These are phyloP conservation scores for Cryptoleucopteryx plumbea DNA, from an alignment of 2,113 vertebrate species.

Conservation along the genomic window DNA sequence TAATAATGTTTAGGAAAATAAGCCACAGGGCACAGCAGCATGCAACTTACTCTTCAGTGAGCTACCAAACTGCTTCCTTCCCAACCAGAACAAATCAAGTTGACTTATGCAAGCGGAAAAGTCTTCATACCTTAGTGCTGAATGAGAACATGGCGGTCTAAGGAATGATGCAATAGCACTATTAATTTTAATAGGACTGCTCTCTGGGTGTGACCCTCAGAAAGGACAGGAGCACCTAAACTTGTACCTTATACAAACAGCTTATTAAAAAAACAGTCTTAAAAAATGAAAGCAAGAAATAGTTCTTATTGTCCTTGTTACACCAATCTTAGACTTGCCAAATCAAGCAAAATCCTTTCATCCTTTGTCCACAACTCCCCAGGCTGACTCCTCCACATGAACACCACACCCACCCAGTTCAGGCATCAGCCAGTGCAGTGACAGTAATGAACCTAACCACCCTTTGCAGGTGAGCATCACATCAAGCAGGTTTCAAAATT, in stretches of 20 bases:
- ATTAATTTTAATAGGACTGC: conserved; percentile 4
- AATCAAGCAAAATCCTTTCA: not conserved
- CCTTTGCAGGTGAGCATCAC: not conserved
- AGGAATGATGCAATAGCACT: not conserved
- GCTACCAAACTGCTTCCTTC: not conserved
- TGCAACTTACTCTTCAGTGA: not conserved
- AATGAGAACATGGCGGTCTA: not conserved
- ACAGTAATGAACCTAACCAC: not conserved
- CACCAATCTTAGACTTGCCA: not conserved
- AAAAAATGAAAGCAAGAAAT: not conserved
- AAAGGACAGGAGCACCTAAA: not conserved
- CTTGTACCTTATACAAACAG: not conserved
- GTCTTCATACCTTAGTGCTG: conserved; percentile 34
- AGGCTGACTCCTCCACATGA: not conserved
- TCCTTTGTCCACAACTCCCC: not conserved
- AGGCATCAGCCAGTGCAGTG: not conserved
- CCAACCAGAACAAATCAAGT: not conserved
- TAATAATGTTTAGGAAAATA: not conserved
- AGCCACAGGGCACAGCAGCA: not conserved
- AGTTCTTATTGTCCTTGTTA: not conserved
- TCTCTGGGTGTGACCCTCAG: conserved; percentile 20
- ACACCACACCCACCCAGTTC: not conserved
- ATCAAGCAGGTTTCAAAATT: not conserved
- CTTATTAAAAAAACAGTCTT: not conserved
- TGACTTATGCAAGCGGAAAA: conserved; percentile 35